Percentiles rank a stretch among this genome's conserved stretches.
Conservation (phyloP, 2,797 vertebrate genomes). For the Alfaro cultratus region DNA sequence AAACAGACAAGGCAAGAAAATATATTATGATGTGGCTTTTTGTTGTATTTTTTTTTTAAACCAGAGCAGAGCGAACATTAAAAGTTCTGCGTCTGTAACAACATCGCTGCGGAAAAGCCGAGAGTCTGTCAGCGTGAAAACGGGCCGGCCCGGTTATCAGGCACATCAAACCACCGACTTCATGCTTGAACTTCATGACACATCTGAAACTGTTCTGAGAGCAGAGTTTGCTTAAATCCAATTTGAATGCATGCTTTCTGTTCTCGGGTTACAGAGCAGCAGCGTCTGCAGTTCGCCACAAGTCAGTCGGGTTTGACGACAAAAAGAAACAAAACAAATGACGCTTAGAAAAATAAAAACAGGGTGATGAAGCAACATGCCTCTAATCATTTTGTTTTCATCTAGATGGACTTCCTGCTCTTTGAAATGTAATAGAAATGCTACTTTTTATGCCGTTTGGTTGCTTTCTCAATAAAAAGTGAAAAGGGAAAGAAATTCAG, state of each 20-base stretch:
- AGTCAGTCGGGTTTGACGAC: conserved; percentile 8
- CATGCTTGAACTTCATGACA: conserved; percentile 18
- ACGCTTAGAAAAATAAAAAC: background rate
- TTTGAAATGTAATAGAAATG: background rate
- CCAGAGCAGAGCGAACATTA: background rate
- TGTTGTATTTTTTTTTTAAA: background rate
- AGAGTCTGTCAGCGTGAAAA: background rate
- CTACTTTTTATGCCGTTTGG: background rate
- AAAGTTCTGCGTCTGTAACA: background rate
- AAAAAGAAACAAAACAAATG: background rate
- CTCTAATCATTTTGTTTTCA: background rate
- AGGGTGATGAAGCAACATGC: background rate
- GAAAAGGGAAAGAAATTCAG: background rate
- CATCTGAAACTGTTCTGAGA: conserved; percentile 12
- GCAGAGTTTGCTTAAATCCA: conserved; percentile 11
- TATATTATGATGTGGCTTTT: background rate
- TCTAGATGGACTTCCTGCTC: too few species aligned
- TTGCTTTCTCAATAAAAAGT: background rate
- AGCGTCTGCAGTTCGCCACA: background rate
- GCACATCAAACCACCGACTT: conserved; percentile 3
- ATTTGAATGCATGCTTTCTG: conserved; percentile 11
- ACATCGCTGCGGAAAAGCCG: background rate
- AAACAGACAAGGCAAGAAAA: background rate
- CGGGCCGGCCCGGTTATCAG: background rate
- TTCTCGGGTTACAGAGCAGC: background rate